Evolutionary conservation across 2,888 invertebrate genomes (phyloP), one percentile per base, ranked within the genome.

Genomic region (Latrodectus elegans): DNA sequence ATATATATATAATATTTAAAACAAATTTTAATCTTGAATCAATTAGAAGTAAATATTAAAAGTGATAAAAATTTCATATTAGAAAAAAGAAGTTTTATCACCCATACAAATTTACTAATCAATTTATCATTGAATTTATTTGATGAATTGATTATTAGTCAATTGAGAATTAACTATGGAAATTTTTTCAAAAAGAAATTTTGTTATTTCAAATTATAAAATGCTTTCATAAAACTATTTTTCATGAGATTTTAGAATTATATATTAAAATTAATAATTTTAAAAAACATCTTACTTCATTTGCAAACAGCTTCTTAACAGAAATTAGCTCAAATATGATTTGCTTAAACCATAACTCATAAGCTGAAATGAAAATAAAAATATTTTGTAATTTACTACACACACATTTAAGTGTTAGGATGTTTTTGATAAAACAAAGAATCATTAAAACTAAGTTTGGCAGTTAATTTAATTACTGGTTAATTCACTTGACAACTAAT

Each of bases 321-420:
- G 98, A 98, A 92, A 99, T 99, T 91, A 99, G 94, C 91, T 99
- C 99, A 92, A 95, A 98, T 89, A 99, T 96, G 76, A 99, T 98
- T 93, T 99, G 99, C 92, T 99, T 99, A 94, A 99, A 99, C 99
- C 99, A 99, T 8, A 99, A 94, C 93, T 99, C 99, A 93, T 99
- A 99, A 0, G 98, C 97, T 97, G 93, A 74, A 94, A 94, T 22
- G 38, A 78, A 53, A 17, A 49, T 6, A 38, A 38, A 38, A 38
- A 38, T 22, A 38, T 38, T n/a, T n/a, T 60, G 60, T 38, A 38
- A 38, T 38, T 38, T 38, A 38, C 22, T 22, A 22, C 0, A 11
- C 11, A 10, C 60, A 15, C 14, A 11, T 60, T 6, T 10, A 60
- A 60, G n/a, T 60, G 14, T 15, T 60, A 11, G 60, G 10, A 11